Conservation (phyloP, 2,797 vertebrate species). For the Lepilemur septentrionalis region DNA sequence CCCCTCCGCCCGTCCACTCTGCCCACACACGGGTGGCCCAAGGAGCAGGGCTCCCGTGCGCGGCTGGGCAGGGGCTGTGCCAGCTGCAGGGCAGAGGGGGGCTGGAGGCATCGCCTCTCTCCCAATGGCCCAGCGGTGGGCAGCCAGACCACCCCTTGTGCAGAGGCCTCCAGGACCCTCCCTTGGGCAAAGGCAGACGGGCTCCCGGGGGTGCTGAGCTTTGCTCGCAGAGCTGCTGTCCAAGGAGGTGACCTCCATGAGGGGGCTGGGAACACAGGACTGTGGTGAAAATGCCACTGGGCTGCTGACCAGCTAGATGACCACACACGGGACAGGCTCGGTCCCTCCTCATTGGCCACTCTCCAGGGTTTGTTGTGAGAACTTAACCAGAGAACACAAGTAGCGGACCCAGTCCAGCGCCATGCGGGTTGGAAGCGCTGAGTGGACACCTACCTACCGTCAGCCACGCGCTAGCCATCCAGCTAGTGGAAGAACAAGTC, state of each 20-base stretch:
- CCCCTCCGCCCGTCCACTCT: neutral
- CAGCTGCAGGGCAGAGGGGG: neutral
- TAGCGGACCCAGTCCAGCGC: fast-evolving
- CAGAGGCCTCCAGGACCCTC: neutral
- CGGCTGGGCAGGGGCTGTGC: neutral
- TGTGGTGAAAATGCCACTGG: fast-evolving
- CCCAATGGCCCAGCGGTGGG: neutral
- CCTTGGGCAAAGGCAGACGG: neutral
- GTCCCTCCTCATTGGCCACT: neutral
- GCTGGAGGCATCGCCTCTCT: neutral
- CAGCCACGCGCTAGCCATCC: fast-evolving
- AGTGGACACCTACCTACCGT: neutral
- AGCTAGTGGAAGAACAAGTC: neutral
- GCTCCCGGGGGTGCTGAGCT: neutral
- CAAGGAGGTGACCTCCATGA: neutral
- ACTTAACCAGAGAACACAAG: neutral
- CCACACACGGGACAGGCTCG: neutral
- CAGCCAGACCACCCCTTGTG: no score
- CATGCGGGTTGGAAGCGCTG: fast-evolving
- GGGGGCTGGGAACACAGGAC: neutral
- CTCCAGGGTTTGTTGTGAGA: neutral
- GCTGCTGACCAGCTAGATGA: neutral
- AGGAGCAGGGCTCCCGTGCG: neutral
- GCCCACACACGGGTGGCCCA: neutral
- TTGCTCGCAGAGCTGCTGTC: neutral